Percentiles rank a stretch among this genome's conserved stretches.
Conservation (phyloP, 2,113 vertebrate genomes). For the Merops nubicus region DNA sequence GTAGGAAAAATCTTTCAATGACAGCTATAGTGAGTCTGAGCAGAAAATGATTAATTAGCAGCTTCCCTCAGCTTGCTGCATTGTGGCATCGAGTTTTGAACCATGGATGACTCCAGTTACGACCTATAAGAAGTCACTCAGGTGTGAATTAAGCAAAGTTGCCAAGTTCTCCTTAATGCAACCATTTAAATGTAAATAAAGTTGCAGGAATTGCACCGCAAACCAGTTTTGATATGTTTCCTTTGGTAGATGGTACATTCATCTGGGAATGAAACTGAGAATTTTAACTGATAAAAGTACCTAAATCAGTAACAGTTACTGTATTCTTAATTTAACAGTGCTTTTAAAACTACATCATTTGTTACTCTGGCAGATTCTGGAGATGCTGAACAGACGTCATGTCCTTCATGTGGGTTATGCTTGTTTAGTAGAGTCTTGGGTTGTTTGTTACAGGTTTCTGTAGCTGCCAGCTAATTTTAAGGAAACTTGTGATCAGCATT, state of each 20-base stretch:
- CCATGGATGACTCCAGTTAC: background rate
- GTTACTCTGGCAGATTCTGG: background rate
- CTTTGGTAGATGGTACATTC: background rate
- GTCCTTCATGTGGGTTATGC: background rate
- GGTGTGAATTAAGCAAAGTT: background rate
- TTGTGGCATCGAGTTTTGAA: background rate
- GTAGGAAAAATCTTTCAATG: background rate
- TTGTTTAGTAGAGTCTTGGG: background rate
- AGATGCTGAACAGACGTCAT: background rate
- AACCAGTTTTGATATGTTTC: background rate
- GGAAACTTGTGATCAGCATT: background rate
- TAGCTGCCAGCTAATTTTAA: background rate
- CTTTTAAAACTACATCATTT: background rate
- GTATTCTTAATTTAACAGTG: background rate
- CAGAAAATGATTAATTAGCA: background rate
- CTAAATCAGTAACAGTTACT: background rate
- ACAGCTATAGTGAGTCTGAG: background rate
- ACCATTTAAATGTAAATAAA: background rate
- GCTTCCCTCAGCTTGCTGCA: background rate
- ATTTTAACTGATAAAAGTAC: background rate
- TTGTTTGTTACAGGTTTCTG: background rate
- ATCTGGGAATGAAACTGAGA: background rate
- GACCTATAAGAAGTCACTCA: background rate
- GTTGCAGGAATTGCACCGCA: background rate
- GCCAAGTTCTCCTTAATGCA: background rate